Percentiles rank a stretch among this genome's conserved stretches.
phyloP scores from a whole-genome alignment of 2,888 invertebrate genomes.

The Plagodis pulveraria region DNA sequence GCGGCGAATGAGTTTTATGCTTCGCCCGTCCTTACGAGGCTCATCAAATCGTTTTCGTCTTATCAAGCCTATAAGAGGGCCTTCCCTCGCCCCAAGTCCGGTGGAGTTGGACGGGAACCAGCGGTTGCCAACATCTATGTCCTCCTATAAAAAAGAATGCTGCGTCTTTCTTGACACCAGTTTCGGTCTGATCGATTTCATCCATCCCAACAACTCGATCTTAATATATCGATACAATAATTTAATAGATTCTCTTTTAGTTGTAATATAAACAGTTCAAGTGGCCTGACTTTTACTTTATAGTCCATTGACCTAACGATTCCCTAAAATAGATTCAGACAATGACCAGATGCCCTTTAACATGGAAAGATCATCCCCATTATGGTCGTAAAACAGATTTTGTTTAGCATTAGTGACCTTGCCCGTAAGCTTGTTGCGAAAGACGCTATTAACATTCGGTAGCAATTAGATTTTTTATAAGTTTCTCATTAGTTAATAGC shows the following conservation, averaged over 20 bases:
- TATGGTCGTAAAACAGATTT: slow-evolving; percentile 1
- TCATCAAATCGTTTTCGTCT: too few relatives aligned
- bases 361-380: slow-evolving; percentile 1
- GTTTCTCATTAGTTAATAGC: slow-evolving; percentile 18
- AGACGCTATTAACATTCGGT: slow-evolving; percentile 11
- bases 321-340: slow-evolving; percentile 30
- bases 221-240: too few relatives aligned
- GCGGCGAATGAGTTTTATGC: too few relatives aligned
- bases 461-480: slow-evolving; percentile 9
- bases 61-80: too few relatives aligned
- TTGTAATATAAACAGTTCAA: slow-evolving; percentile 24
- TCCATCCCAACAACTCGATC: too few relatives aligned
- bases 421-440: slow-evolving; percentile 9
- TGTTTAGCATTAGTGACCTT: slow-evolving; percentile 3
- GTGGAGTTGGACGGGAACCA: too few relatives aligned
- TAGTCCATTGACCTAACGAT: slow-evolving; percentile 32
- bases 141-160: too few relatives aligned
- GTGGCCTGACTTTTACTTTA: slow-evolving; percentile 31
- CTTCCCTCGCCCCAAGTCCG: too few relatives aligned
- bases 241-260: background rate
- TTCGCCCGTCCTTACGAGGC: too few relatives aligned
- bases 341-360: slow-evolving; percentile 15
- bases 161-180: too few relatives aligned
- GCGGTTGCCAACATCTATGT: too few relatives aligned
- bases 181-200: too few relatives aligned